Evolutionary conservation across 1,140 invertebrate species (phyloP), one percentile per base, ranked within the genome.

Genomic region (Cryptotermes secundus): DNA sequence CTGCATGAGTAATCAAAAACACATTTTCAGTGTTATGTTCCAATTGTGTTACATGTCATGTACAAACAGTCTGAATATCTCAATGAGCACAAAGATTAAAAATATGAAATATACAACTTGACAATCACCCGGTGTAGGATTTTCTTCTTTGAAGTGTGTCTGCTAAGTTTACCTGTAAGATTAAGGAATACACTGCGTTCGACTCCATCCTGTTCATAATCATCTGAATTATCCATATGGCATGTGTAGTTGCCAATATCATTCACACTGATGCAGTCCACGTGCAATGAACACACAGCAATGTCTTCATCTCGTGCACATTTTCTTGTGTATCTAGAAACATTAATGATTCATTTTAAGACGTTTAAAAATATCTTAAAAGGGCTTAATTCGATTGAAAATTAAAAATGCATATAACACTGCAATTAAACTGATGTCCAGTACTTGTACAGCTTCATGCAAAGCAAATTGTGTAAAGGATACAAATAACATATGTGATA

Each of bases 191-290:
- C 87, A 81, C 86, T 86, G 84, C 87, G 85, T 85, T 88, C 86
- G 85, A 82, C 26, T 82, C 26, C 53, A 14, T 38, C 38, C 36
- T 12, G n/a, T 79, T 88, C 88, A 49, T 89, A 85, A 80, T 87
- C 86, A 80, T 80, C 79, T 83, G 87, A 85, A 72, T 88, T 86
- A 45, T 87, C 88, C 59, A 88, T 88, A 85, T 90, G 88, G 86
- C 92, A 92, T 9, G 88, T 89, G 87, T 91, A 92, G 84, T 89
- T 89, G 14, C 91, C 91, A 80, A 88, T 87, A 87, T 92, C 90
- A 82, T 89, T 86, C 89, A 83, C 26, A 82, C 16, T 45, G 38
- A 49, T n/a, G 49, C 53, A 85, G 84, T 65, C 80, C 59, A 83
- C 59, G 83, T 83, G 42, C 83, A 79, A 59, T 80, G 85, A 80